Conservation (phyloP, 2,797 vertebrate species). For the Danio kyathit region DNA sequence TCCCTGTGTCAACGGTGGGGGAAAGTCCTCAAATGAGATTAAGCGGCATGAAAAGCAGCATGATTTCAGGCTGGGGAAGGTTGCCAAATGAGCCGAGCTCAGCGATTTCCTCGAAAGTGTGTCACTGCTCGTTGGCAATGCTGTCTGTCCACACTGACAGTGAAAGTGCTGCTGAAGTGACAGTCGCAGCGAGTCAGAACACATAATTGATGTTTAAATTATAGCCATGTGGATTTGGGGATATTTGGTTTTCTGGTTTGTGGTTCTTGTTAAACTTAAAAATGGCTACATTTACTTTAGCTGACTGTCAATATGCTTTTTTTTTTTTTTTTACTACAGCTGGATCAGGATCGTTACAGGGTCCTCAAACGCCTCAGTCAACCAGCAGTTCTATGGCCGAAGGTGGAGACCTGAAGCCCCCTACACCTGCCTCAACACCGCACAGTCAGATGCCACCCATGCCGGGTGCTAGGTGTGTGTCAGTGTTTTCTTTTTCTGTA, state of each 20-base stretch:
- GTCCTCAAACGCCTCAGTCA: slow-evolving; percentile 98
- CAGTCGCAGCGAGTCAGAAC: background rate
- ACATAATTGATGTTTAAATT: background rate
- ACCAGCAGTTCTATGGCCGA: slow-evolving; percentile 99
- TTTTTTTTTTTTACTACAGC: slow-evolving; percentile 74
- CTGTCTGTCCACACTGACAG: slow-evolving; percentile 18
- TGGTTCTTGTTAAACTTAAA: background rate
- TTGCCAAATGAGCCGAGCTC: slow-evolving; percentile 56
- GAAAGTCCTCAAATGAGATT: slow-evolving; percentile 68
- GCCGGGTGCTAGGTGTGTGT: slow-evolving; percentile 90
- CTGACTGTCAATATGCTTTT: background rate
- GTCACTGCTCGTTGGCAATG: background rate
- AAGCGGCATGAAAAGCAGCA: slow-evolving; percentile 63
- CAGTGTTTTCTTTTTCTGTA: background rate
- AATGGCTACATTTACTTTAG: background rate
- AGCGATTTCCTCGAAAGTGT: slow-evolving; percentile 19
- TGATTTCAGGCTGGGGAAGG: slow-evolving; percentile 51
- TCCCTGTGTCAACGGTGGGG: slow-evolving; percentile 37
- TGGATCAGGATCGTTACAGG: slow-evolving; percentile 97
- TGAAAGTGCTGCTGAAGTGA: slow-evolving; percentile 3
- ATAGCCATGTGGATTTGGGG: background rate
- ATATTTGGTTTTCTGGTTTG: background rate
- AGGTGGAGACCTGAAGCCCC: slow-evolving; percentile 96
- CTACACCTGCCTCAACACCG: slow-evolving; percentile 96
- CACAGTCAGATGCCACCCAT: slow-evolving; percentile 96